These are phyloP conservation scores for Chiloscyllium plagiosum DNA, from an alignment of 2,113 vertebrate genomes.

Conservation along the genomic window DNA sequence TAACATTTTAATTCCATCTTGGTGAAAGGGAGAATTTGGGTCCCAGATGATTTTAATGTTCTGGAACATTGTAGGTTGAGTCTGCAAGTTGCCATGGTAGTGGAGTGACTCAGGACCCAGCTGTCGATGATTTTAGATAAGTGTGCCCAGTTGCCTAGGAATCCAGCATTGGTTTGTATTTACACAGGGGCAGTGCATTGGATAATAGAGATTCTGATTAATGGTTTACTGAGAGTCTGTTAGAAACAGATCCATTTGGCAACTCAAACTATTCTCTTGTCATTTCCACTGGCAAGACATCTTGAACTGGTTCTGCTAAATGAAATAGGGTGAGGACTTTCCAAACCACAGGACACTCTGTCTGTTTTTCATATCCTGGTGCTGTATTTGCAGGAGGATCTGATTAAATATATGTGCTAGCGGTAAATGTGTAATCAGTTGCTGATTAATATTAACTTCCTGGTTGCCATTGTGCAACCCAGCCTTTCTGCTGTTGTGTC, in stretches of 20 bases:
- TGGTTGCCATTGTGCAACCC: background rate
- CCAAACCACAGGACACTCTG: background rate
- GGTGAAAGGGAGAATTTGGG: background rate
- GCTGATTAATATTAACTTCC: background rate
- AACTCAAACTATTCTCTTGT: background rate
- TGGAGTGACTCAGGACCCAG: slow-evolving; percentile 18
- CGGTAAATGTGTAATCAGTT: background rate
- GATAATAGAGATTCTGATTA: background rate
- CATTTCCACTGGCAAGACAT: background rate
- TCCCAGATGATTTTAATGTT: slow-evolving; percentile 27
- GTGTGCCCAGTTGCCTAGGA: slow-evolving; percentile 17
- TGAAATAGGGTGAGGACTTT: background rate
- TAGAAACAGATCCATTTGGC: slow-evolving; percentile 3
- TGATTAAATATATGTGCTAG: background rate
- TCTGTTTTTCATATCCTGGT: background rate
- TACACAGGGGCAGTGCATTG: background rate
- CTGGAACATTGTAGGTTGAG: slow-evolving; percentile 17
- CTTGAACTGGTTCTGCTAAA: slow-evolving; percentile 9
- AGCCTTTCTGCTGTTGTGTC: background rate
- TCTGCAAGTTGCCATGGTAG: slow-evolving; percentile 20
- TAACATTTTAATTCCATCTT: background rate
- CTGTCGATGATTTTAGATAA: slow-evolving; percentile 17
- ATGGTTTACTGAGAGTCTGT: background rate
- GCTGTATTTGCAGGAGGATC: background rate
- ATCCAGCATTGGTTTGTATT: background rate